Evolutionary conservation across 2,113 vertebrate genomes (phyloP).

Genomic region (Megatriorchis doriae): DNA sequence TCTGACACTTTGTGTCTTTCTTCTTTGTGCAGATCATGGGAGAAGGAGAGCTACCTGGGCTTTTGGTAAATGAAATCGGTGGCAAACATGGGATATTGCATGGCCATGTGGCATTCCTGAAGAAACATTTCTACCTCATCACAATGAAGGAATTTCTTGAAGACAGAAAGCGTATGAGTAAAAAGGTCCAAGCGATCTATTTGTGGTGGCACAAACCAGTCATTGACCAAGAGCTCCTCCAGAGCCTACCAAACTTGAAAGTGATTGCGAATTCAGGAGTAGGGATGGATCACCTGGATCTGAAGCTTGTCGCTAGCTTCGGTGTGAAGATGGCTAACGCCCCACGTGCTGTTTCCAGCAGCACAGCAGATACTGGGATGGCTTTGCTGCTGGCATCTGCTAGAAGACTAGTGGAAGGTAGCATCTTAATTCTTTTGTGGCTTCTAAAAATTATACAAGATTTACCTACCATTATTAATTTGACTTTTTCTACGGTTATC

Average conservation of each 20-base stretch:
- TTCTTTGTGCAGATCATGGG: conserved; percentile 32
- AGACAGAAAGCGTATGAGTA: conserved; percentile 31
- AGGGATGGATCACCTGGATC: conserved; percentile 75
- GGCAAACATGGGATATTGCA: conserved; percentile 1
- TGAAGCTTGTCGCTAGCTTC: conserved; percentile 68
- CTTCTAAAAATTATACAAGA: neutral
- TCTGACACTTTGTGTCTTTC: neutral
- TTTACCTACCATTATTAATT: neutral
- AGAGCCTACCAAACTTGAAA: conserved; percentile 71
- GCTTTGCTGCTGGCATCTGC: conserved; percentile 76
- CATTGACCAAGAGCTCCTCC: conserved; percentile 56
- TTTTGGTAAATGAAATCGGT: conserved; percentile 54
- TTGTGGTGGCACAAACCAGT: conserved; percentile 55
- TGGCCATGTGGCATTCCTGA: conserved; percentile 52
- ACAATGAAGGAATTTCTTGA: conserved; percentile 65
- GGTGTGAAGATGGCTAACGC: conserved; percentile 74
- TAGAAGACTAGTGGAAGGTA: conserved; percentile 74
- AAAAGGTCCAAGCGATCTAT: conserved; percentile 65
- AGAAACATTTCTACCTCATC: conserved; percentile 71
- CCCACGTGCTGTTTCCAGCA: conserved; percentile 63
- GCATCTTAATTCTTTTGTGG: neutral
- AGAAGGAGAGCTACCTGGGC: conserved; percentile 44
- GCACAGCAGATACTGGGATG: conserved; percentile 76
- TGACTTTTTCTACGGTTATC: neutral
- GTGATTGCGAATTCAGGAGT: conserved; percentile 69